Evolutionary conservation across 2,797 vertebrate species (phyloP), one percentile per base, ranked within the genome.

Genomic region (Ctenopoma multispine): DNA sequence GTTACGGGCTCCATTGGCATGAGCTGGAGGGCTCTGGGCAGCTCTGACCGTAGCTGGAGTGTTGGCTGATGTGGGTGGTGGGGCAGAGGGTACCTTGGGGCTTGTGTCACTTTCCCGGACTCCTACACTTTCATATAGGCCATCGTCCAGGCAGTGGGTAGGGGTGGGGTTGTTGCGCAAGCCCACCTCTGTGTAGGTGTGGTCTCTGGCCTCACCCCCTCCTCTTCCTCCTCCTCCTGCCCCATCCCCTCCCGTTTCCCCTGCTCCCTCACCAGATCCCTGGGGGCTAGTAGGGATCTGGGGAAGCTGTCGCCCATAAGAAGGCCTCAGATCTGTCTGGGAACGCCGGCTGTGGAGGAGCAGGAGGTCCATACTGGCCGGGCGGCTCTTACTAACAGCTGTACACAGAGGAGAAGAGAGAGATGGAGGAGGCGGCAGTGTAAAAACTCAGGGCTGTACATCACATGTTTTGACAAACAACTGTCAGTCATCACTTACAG

Each of bases 291-390:
- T 90, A 76, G 92, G 92, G 66, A 91, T 88, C 84, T 87, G 89
- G 54, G 92, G 92, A 40, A 94, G 92, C 82, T 93, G 93, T 63
- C 91, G 92, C 66, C 76, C 80, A 4, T 90, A 83, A 18, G 87
- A 89, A 24, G 90, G 88, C 51, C 90, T 89, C 70, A 93, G 82
- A 82, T 95, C 93, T 0, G 91, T 91, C 76, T 91, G 89, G 31
- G 93, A 94, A 72, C 83, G 87, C 7, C 89, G 93, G 21, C 87
- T 93, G 77, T 94, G 93, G 48, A 95, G 89, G 50, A 94, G 91
- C 57, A 95, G 87, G 64, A 95, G 92, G 82, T 95, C 94, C 94
- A 95, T 95, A 29, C 94, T 95, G 69, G 93, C 94, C 8, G 94
- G 94, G 7, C 94, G 93, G 75, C 90, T 94, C 79, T 93, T 95